Conservation (phyloP, 1,140 invertebrate genomes). For the Drosophila littoralis region DNA sequence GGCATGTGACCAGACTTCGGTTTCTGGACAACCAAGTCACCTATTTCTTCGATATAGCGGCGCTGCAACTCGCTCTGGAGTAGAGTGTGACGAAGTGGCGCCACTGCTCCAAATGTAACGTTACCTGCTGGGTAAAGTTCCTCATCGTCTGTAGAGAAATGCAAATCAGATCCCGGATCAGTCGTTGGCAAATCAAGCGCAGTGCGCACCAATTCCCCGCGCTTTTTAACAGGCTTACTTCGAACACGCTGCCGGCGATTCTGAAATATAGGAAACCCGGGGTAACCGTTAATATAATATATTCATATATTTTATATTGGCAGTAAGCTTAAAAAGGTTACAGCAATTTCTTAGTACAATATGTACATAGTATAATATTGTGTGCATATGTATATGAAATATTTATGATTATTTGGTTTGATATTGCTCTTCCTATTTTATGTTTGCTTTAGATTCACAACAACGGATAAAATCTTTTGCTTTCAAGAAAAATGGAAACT, state of each 20-base stretch:
- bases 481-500: not conserved
- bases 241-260: constrained; percentile 61
- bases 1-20: constrained; percentile 70
- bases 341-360: not conserved
- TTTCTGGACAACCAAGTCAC: constrained; percentile 69
- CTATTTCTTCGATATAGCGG: constrained; percentile 75
- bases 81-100: constrained; percentile 64
- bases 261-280: constrained; percentile 19
- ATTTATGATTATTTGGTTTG: not conserved
- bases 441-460: not conserved
- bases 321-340: not conserved
- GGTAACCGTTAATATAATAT: not conserved
- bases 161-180: constrained; percentile 86
- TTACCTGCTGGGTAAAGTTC: constrained; percentile 56
- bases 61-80: constrained; percentile 77
- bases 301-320: too few relatives aligned
- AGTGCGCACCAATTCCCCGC: constrained; percentile 74
- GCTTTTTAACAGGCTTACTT: constrained; percentile 62
- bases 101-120: constrained; percentile 58
- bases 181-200: constrained; percentile 85
- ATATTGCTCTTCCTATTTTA: not conserved
- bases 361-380: too few relatives aligned
- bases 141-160: constrained; percentile 85
- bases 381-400: not conserved
- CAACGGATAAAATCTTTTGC: not conserved